Conservation (phyloP, 1,140 invertebrate genomes). For the Drosophila baimaii region DNA sequence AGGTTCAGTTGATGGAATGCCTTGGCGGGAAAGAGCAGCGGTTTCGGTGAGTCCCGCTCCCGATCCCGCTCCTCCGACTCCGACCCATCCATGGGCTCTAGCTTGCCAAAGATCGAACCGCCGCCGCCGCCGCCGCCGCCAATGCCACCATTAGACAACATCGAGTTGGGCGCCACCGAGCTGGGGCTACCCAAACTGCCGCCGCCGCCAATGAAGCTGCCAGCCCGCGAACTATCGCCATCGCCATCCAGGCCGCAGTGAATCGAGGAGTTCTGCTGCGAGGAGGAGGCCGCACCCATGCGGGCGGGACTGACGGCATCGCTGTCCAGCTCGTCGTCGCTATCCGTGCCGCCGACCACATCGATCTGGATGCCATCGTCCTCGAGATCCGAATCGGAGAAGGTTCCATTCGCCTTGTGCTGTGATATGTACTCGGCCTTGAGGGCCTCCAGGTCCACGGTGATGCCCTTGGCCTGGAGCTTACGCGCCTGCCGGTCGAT, state of each 20-base stretch:
- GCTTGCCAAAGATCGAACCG: conserved; percentile 40
- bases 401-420: conserved; percentile 87
- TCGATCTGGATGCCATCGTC: conserved; percentile 89
- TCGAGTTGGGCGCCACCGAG: conserved; percentile 46
- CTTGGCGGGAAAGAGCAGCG: conserved; percentile 74
- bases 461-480: conserved; percentile 94
- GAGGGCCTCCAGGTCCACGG: conserved; percentile 93
- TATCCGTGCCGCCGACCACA: conserved; percentile 89
- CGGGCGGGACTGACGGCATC: conserved; percentile 85
- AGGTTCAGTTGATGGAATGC: conserved; percentile 72
- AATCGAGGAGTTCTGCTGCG: conserved; percentile 86
- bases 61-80: conserved; percentile 57
- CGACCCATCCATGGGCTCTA: conserved; percentile 42
- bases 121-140: conserved; percentile 1
- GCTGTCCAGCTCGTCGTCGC: conserved; percentile 86
- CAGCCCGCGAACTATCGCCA: conserved; percentile 84
- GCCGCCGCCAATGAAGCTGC: conserved; percentile 85
- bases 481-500: conserved; percentile 96
- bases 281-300: conserved; percentile 77
- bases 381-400: conserved; percentile 89
- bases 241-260: conserved; percentile 88
- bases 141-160: conserved; percentile 42
- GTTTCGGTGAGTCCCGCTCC: conserved; percentile 55
- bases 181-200: conserved; percentile 84
- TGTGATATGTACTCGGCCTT: conserved; percentile 92